phyloP scores from a whole-genome alignment of 2,797 vertebrate species.

The Rhincodon typus region DNA sequence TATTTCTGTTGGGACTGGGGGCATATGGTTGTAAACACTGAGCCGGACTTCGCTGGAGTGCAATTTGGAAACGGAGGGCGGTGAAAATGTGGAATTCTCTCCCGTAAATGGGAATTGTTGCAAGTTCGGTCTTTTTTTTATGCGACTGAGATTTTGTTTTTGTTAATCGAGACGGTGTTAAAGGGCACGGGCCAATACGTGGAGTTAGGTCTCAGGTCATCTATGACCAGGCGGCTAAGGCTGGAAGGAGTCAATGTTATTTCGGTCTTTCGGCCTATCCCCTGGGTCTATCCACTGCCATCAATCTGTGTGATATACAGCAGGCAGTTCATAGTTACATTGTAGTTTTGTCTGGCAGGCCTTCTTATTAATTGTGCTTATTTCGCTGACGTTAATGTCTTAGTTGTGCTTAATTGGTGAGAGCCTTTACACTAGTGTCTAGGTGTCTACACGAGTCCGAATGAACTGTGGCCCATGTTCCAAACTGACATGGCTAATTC shows the following conservation, averaged over 20 bases:
- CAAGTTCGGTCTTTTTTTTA: neutral
- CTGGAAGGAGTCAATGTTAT: neutral
- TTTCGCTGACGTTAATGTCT: no score
- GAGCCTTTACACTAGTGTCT: no score
- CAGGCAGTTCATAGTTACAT: neutral
- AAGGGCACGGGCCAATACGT: neutral
- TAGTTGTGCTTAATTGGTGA: no score
- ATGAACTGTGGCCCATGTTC: neutral
- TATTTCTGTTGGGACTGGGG: neutral
- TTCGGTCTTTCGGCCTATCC: no score
- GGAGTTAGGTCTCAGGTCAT: neutral
- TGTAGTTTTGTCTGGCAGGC: no score
- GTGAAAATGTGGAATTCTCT: neutral
- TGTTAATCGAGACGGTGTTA: neutral
- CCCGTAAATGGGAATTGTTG: neutral
- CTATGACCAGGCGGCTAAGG: neutral
- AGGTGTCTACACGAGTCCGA: neutral
- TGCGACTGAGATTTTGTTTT: neutral
- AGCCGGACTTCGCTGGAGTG: neutral
- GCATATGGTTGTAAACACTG: neutral
- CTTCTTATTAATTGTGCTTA: neutral
- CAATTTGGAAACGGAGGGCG: neutral
- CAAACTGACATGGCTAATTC: neutral
- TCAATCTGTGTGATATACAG: neutral
- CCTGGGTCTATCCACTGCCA: no score